A percentile compares a stretch with the other conserved stretches of the same genome.
These are phyloP conservation scores for Ciconia maguari DNA, from an alignment of 2,113 vertebrate species.

Conservation along the genomic window DNA sequence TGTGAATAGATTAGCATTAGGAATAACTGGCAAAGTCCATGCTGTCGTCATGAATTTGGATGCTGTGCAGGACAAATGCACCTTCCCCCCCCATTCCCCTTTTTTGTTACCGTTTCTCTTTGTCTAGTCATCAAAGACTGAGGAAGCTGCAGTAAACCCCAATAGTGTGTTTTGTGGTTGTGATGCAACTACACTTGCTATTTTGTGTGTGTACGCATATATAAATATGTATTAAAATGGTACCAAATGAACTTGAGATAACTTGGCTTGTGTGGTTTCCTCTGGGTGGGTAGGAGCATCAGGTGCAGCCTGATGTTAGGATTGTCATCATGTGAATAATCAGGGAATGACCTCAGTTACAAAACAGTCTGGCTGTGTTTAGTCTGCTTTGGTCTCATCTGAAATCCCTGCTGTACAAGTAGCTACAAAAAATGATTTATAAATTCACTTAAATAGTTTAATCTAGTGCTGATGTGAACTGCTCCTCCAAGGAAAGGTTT, in stretches of 20 bases:
- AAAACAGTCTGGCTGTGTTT: background rate
- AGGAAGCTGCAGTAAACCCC: background rate
- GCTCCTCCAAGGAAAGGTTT: background rate
- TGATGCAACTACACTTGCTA: background rate
- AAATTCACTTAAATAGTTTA: background rate
- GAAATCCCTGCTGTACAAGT: background rate
- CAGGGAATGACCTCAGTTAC: too few relatives aligned
- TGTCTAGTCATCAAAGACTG: background rate
- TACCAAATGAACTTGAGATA: background rate
- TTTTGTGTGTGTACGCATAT: background rate
- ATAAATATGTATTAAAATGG: background rate
- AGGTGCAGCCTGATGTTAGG: background rate
- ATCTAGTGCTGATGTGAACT: background rate
- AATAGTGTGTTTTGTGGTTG: background rate
- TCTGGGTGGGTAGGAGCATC: background rate
- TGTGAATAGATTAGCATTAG: background rate
- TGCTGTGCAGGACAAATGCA: background rate
- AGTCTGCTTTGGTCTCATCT: background rate
- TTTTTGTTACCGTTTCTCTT: background rate
- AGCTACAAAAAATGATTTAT: background rate
- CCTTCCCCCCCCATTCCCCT: accelerated
- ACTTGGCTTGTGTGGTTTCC: background rate
- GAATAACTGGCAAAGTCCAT: background rate
- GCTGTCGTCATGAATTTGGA: background rate
- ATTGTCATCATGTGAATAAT: background rate